Percentiles rank a stretch among this genome's conserved stretches.
These are phyloP conservation scores for Antennarius maculatus DNA, from an alignment of 2,797 vertebrate genomes.

Conservation along the genomic window DNA sequence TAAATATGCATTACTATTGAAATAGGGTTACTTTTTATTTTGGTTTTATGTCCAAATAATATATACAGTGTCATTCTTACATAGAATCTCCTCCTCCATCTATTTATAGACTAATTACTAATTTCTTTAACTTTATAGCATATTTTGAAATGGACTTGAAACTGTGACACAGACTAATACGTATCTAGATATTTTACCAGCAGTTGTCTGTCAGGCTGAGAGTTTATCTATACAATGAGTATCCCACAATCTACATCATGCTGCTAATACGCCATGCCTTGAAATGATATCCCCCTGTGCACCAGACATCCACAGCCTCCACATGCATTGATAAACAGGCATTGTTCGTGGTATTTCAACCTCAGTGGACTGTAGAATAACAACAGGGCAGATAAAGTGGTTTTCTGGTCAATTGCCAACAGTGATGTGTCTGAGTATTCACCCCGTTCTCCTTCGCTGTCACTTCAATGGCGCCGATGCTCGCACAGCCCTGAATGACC, in stretches of 20 bases:
- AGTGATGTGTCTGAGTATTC: slow-evolving; percentile 43
- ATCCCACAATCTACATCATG: slow-evolving; percentile 1
- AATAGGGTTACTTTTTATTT: too few relatives aligned
- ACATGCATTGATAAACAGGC: slow-evolving; percentile 44
- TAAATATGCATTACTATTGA: too few relatives aligned
- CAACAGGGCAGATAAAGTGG: slow-evolving; percentile 65
- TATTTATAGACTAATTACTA: too few relatives aligned
- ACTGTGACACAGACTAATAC: too few relatives aligned
- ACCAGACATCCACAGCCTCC: slow-evolving; percentile 13
- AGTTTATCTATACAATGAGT: not conserved
- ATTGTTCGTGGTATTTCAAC: slow-evolving; percentile 49
- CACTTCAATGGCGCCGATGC: slow-evolving; percentile 46
- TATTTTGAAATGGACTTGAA: too few relatives aligned
- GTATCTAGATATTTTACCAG: too few relatives aligned
- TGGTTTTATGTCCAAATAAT: too few relatives aligned
- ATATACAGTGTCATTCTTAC: too few relatives aligned
- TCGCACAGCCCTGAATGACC: slow-evolving; percentile 40
- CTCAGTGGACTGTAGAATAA: slow-evolving; percentile 48
- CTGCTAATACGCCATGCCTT: not conserved
- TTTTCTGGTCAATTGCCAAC: slow-evolving; percentile 69
- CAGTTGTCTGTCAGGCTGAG: not conserved
- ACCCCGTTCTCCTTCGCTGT: slow-evolving; percentile 68
- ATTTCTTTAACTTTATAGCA: too few relatives aligned
- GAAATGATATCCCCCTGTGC: slow-evolving; percentile 21
- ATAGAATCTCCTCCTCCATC: too few relatives aligned